Conservation (phyloP, 2,113 vertebrate species). For the Clarias magur region DNA sequence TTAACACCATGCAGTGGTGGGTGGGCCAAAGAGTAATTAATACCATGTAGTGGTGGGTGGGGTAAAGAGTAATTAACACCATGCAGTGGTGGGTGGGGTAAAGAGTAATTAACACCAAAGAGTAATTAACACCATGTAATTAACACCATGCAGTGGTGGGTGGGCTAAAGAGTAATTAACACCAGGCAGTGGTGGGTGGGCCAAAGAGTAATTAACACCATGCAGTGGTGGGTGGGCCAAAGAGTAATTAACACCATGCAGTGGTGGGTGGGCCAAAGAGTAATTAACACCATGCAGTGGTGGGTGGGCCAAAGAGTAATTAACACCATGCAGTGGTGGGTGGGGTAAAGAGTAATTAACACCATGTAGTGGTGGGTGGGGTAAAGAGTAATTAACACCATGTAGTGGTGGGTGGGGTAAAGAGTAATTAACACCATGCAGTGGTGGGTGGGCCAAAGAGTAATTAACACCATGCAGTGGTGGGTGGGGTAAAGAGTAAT, state of each 20-base stretch:
- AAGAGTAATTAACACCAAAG: neutral
- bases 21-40: neutral
- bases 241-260: neutral
- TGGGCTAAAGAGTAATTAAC: neutral
- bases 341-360: no score
- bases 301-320: neutral
- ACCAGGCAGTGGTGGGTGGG: neutral
- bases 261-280: neutral
- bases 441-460: neutral
- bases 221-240: neutral
- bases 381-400: neutral
- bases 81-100: neutral
- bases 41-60: neutral
- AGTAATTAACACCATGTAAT: neutral
- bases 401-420: neutral
- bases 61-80: neutral
- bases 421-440: neutral
- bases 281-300: neutral
- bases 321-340: neutral
- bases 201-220: neutral
- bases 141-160: no score
- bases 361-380: neutral
- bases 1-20: neutral
- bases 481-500: neutral
- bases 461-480: neutral